These are phyloP conservation scores for Myotis myotis DNA, from an alignment of 2,797 vertebrate genomes.

Conservation along the genomic window DNA sequence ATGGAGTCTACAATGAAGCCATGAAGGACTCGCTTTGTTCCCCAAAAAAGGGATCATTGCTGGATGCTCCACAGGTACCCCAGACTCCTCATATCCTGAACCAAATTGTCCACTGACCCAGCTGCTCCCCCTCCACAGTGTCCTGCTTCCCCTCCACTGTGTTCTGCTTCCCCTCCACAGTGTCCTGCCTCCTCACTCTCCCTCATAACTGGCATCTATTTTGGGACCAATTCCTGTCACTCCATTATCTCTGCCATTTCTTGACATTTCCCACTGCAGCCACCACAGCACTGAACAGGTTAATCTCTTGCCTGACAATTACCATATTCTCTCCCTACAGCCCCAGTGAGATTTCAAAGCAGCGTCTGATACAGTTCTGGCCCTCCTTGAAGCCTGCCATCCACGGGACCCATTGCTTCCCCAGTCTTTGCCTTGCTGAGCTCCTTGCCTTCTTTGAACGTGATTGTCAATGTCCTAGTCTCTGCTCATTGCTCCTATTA, in stretches of 20 bases:
- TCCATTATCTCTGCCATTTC: background rate
- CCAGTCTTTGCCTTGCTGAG: background rate
- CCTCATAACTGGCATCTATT: background rate
- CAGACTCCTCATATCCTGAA: background rate
- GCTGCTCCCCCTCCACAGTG: background rate
- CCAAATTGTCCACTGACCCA: background rate
- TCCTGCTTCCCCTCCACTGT: background rate
- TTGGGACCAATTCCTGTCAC: background rate
- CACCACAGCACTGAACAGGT: background rate
- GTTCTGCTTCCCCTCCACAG: background rate
- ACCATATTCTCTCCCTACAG: background rate
- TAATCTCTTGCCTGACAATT: background rate
- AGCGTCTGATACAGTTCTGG: background rate
- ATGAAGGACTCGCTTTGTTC: background rate
- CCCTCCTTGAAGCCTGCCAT: background rate
- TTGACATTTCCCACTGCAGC: background rate
- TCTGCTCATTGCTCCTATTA: background rate
- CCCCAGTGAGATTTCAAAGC: background rate
- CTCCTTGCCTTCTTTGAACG: background rate
- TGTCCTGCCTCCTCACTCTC: background rate
- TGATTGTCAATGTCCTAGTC: background rate
- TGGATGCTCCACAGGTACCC: background rate
- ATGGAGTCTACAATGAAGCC: background rate
- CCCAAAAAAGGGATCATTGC: background rate
- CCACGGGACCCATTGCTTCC: background rate